Base-by-base conservation (phyloP, 1,140 invertebrate species). In the Drosophila leontia region DNA sequence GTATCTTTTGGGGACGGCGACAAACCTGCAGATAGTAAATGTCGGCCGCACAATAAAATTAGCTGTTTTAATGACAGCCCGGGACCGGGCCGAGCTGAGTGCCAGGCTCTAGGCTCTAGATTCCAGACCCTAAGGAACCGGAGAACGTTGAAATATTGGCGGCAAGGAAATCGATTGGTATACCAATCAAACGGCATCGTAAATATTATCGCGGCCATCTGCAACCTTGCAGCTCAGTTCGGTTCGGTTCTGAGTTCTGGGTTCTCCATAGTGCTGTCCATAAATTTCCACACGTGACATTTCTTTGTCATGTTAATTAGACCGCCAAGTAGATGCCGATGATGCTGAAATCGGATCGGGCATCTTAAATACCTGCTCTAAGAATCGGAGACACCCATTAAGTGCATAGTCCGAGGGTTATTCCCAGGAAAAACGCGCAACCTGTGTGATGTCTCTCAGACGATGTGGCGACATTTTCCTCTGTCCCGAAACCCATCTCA, bases 251-350 rank as follows among this genome's bases (percentile, higher is more conserved):
- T 35, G 12, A n/a, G n/a, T 13, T 51, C 48, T 51, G 5, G n/a
- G 26, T 12, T 53, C 57, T 41, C 34, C 65, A 51, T 74, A 91
- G 80, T 86, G 88, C 77, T 67, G 67, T 71, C 62, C 88, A 91
- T 91, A 91, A 91, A 91, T 91, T 83, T 81, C 70, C 45, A 71
- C 61, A 87, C 72, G 78, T 87, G 87, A 91, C 87, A 91, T 84
- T 87, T 84, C 91, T 92, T 92, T 92, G 91, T 92, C 72, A 92
- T 92, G 91, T 91, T 92, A 92, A 92, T 92, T 90, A 87, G 74
- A 87, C 91, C 90, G 91, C 90, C 78, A 69, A 82, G 78, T 71
- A 62, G 53, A 55, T 55, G 53, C 17, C 34, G 51, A 55, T 53
- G 70, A 70, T 75, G 69, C 77, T 72, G 82, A 80, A 85, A 90